Percentiles rank a stretch among this genome's conserved stretches.
Conservation (phyloP, 1,140 invertebrate genomes). For the Diorhabda sublineata region DNA sequence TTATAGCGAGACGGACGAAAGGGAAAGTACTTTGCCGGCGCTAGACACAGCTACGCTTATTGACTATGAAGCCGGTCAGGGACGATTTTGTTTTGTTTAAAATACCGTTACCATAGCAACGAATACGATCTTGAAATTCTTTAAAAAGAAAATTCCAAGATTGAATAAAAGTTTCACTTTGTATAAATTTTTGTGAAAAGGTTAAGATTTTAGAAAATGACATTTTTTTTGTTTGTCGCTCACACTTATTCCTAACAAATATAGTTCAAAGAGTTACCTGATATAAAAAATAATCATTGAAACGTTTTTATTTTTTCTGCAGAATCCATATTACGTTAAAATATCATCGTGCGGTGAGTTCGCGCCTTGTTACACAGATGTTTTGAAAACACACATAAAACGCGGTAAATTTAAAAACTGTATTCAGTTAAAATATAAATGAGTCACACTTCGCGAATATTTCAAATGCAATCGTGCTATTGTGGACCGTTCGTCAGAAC, state of each 20-base stretch:
- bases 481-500: constrained; percentile 27
- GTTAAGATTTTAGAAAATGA: too few species aligned
- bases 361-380: constrained; percentile 33
- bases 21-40: constrained; percentile 28
- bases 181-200: too few species aligned
- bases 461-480: not conserved
- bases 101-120: constrained; percentile 13
- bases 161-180: too few species aligned
- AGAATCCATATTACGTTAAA: constrained; percentile 21
- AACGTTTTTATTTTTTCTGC: constrained; percentile 19
- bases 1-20: constrained; percentile 28
- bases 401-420: constrained; percentile 19
- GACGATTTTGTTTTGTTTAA: constrained; percentile 25
- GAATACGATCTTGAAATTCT: not conserved
- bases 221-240: too few species aligned
- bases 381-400: constrained; percentile 32
- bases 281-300: constrained; percentile 9
- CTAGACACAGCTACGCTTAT: constrained; percentile 5
- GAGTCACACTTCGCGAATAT: constrained; percentile 15
- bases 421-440: constrained; percentile 7
- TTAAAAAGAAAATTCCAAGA: too few species aligned
- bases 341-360: constrained; percentile 25
- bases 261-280: constrained; percentile 1
- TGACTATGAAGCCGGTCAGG: constrained; percentile 22
- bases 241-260: too few species aligned